Evolutionary conservation across 2,888 invertebrate genomes (phyloP).

Genomic region (Drosophila flavopinicola): DNA sequence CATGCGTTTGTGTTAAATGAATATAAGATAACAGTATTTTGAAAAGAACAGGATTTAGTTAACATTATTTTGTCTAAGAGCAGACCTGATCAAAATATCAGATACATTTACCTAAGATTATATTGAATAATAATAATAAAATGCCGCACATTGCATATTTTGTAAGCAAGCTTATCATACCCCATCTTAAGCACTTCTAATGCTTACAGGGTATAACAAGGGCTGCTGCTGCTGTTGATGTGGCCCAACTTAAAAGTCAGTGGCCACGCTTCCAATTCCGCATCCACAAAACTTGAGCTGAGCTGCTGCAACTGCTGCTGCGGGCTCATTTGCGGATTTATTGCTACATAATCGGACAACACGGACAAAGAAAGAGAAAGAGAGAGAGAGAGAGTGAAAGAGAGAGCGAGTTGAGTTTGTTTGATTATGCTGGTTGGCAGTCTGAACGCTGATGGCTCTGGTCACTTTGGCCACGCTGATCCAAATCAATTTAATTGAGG

Average conservation of each 20-base stretch:
- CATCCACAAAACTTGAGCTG: constrained; percentile 20
- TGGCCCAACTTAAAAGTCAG: constrained; percentile 57
- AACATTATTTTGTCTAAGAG: too few species aligned
- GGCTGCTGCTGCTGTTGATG: constrained; percentile 19
- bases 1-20: too few species aligned
- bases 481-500: constrained; percentile 79
- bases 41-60: too few species aligned
- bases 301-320: constrained; percentile 51
- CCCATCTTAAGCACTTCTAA: neutral
- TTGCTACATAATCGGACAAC: constrained; percentile 59
- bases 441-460: constrained; percentile 1
- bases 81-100: too few species aligned
- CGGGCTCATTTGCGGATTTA: constrained; percentile 77
- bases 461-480: constrained; percentile 52
- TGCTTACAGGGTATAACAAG: constrained; percentile 14
- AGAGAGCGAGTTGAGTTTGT: constrained; percentile 9
- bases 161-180: too few species aligned
- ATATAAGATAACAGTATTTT: too few species aligned
- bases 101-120: too few species aligned
- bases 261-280: constrained; percentile 50
- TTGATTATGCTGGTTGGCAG: constrained; percentile 49
- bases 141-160: too few species aligned
- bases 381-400: constrained; percentile 4
- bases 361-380: neutral
- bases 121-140: too few species aligned